Percentiles rank a stretch among this genome's conserved stretches.
phyloP scores from a whole-genome alignment of 1,140 invertebrate species.

The Atta cephalotes region DNA sequence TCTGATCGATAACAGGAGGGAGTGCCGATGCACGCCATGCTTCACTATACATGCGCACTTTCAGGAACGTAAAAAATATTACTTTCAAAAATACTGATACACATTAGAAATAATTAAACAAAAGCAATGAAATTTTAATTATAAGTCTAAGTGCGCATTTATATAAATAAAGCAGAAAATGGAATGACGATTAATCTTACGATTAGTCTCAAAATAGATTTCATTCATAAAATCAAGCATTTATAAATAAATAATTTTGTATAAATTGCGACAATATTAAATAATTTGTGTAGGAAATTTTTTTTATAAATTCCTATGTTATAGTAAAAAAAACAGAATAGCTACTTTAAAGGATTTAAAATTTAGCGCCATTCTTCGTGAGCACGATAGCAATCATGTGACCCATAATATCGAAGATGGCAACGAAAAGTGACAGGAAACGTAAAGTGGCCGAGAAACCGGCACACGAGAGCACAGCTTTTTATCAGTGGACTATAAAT shows the following conservation, averaged over 20 bases:
- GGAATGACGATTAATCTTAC: not conserved
- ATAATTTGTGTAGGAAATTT: not conserved
- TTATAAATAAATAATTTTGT: not conserved
- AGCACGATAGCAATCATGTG: not conserved
- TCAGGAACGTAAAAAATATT: constrained; percentile 65
- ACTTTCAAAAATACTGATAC: not conserved
- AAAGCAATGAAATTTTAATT: not conserved
- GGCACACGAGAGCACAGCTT: constrained; percentile 1
- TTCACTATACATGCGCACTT: constrained; percentile 60
- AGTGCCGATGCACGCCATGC: constrained; percentile 71
- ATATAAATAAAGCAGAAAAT: not conserved
- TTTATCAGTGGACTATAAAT: constrained; percentile 54
- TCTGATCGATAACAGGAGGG: constrained; percentile 82
- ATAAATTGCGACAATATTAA: not conserved
- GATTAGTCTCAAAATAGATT: not conserved
- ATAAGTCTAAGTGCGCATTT: not conserved
- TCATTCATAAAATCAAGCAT: not conserved
- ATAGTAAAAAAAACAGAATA: not conserved
- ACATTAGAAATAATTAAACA: not conserved
- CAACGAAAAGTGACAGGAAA: constrained; percentile 64
- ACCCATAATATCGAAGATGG: constrained; percentile 54
- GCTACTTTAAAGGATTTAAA: not conserved
- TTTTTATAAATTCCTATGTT: not conserved
- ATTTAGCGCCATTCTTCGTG: constrained; percentile 8
- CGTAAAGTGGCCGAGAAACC: constrained; percentile 47